phyloP scores from a whole-genome alignment of 2,888 invertebrate genomes.

The Bedellia somnulentella region DNA sequence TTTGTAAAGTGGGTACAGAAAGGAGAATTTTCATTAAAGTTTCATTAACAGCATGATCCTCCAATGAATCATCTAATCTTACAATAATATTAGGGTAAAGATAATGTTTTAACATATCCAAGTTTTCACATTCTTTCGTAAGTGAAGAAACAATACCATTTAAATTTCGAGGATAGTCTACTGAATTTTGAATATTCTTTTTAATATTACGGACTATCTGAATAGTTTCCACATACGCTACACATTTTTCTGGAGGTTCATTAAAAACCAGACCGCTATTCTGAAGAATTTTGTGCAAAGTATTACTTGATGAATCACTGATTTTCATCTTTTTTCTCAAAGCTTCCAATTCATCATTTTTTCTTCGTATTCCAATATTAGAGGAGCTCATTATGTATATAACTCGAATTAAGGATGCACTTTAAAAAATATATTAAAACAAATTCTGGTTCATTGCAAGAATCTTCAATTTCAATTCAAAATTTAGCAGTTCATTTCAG shows the following conservation, averaged over 20 bases:
- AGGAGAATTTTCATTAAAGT: slow-evolving; percentile 67
- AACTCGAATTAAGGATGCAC: no score
- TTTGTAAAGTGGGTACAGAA: slow-evolving; percentile 63
- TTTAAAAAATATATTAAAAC: no score
- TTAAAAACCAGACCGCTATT: slow-evolving; percentile 33
- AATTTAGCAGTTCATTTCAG: no score
- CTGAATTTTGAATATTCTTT: slow-evolving; percentile 31
- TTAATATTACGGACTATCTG: slow-evolving; percentile 48
- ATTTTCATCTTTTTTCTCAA: slow-evolving; percentile 26
- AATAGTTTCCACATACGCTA: slow-evolving; percentile 36
- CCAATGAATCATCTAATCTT: slow-evolving; percentile 20
- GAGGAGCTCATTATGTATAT: no score
- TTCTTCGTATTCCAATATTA: slow-evolving; percentile 12
- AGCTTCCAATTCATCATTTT: slow-evolving; percentile 15
- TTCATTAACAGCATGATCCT: slow-evolving; percentile 41
- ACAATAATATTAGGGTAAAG: slow-evolving; percentile 38
- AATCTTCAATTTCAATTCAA: no score
- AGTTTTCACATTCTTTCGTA: slow-evolving; percentile 26
- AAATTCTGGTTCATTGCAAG: no score
- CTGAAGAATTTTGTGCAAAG: slow-evolving; percentile 23
- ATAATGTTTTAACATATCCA: slow-evolving; percentile 24
- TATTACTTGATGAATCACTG: slow-evolving; percentile 14
- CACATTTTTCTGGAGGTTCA: slow-evolving; percentile 29
- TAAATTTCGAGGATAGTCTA: slow-evolving; percentile 58
- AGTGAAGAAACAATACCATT: slow-evolving; percentile 53